A percentile compares a stretch with the other conserved stretches of the same genome.
These are phyloP conservation scores for Caenorhabditis imperialis DNA, from an alignment of 2,888 invertebrate species.

Conservation along the genomic window DNA sequence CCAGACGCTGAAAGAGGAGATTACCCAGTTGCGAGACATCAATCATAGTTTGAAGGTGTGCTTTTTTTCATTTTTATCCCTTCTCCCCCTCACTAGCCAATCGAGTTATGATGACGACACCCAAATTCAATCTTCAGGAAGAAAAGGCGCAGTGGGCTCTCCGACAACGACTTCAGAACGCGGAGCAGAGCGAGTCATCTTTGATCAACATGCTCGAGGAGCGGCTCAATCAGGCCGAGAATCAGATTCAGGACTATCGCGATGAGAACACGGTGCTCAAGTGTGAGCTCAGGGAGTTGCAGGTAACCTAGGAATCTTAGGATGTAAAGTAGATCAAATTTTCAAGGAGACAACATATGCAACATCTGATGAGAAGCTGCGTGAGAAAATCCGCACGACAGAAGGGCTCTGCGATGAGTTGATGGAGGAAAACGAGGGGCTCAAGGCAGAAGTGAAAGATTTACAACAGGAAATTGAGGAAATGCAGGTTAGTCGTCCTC, in stretches of 20 bases:
- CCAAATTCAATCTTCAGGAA: constrained; percentile 43
- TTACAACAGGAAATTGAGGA: constrained; percentile 98
- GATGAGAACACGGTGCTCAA: constrained; percentile 87
- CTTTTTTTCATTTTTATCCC: background rate
- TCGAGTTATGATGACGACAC: constrained; percentile 18
- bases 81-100: too few relatives aligned
- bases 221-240: constrained; percentile 70
- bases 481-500: constrained; percentile 84
- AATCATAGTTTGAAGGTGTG: constrained; percentile 68
- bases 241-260: constrained; percentile 75
- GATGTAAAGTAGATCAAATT: too few relatives aligned
- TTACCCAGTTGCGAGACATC: constrained; percentile 78
- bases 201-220: constrained; percentile 66
- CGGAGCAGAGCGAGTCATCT: constrained; percentile 55
- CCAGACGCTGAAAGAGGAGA: constrained; percentile 83
- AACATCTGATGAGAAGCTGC: constrained; percentile 83
- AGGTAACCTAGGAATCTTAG: too few relatives aligned
- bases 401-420: constrained; percentile 93
- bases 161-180: constrained; percentile 53
- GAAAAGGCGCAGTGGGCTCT: constrained; percentile 54
- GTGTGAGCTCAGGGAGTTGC: constrained; percentile 84
- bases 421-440: constrained; percentile 83
- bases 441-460: constrained; percentile 87
- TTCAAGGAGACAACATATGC: constrained; percentile 64
- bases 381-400: constrained; percentile 88